phyloP scores from a whole-genome alignment of 2,113 vertebrate species.

The Oenanthe oenanthe region DNA sequence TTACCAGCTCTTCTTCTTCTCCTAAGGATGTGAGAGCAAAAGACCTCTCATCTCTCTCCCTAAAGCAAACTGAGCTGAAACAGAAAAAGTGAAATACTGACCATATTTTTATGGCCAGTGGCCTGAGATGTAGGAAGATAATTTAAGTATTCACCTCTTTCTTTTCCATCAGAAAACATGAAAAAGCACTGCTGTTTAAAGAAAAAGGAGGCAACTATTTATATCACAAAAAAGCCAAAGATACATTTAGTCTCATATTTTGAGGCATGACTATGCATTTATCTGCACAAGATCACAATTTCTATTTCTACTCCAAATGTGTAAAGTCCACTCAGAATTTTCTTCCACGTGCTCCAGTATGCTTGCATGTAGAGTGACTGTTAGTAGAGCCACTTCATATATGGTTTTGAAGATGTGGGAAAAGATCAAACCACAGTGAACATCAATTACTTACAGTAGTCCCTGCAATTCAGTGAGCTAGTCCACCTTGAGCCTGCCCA shows the following conservation, averaged over 20 bases:
- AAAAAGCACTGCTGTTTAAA: neutral
- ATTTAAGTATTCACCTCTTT: neutral
- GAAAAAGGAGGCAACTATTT: neutral
- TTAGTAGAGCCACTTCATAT: neutral
- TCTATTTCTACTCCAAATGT: neutral
- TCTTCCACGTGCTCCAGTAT: neutral
- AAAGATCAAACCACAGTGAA: neutral
- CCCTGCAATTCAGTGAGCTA: neutral
- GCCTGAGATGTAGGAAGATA: neutral
- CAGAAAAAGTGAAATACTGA: neutral
- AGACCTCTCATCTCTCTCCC: neutral
- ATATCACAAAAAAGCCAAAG: neutral
- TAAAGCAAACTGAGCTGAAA: neutral
- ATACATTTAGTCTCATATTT: neutral
- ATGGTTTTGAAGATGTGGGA: neutral
- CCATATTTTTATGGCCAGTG: neutral
- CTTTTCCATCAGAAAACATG: neutral
- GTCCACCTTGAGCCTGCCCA: neutral
- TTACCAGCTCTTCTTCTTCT: neutral
- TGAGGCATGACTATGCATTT: neutral
- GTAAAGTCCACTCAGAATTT: neutral
- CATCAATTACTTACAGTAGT: neutral
- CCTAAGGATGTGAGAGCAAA: neutral
- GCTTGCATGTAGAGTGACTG: neutral
- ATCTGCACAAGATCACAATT: neutral